These are phyloP conservation scores for Sicus ferrugineus DNA, from an alignment of 2,888 invertebrate species.

Conservation along the genomic window DNA sequence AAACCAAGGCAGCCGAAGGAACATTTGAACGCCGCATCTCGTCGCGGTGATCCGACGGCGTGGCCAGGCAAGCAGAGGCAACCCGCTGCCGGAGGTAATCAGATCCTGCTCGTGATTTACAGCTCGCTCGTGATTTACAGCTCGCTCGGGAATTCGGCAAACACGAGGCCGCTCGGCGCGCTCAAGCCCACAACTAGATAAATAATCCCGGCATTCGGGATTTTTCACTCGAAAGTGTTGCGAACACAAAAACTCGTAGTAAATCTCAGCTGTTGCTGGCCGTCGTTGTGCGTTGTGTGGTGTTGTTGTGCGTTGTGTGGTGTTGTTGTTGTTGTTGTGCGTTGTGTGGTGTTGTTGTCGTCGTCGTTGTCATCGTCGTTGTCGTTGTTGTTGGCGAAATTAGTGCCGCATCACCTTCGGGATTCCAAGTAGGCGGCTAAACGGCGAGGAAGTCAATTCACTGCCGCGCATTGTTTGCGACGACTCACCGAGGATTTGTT, in stretches of 20 bases:
- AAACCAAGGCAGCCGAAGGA: too few relatives aligned
- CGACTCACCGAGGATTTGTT: conserved; percentile 21
- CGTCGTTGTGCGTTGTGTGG: too few relatives aligned
- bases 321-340: too few relatives aligned
- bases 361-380: conserved; percentile 17
- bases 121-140: not conserved
- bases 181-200: not conserved
- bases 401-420: conserved; percentile 37
- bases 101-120: not conserved
- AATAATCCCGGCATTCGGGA: not conserved
- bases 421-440: conserved; percentile 36
- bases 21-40: too few relatives aligned
- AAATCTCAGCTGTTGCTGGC: not conserved
- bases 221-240: not conserved
- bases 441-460: conserved; percentile 37
- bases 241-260: not conserved
- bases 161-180: not conserved
- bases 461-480: conserved; percentile 23
- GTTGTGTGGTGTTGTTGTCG: not conserved
- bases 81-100: not conserved
- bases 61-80: not conserved
- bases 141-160: not conserved
- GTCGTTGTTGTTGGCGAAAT: conserved; percentile 25
- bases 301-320: too few relatives aligned
- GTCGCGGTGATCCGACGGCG: not conserved